Percentiles rank a stretch among this genome's conserved stretches.
Conservation (phyloP, 2,888 invertebrate genomes). For the Acleris emargana region DNA sequence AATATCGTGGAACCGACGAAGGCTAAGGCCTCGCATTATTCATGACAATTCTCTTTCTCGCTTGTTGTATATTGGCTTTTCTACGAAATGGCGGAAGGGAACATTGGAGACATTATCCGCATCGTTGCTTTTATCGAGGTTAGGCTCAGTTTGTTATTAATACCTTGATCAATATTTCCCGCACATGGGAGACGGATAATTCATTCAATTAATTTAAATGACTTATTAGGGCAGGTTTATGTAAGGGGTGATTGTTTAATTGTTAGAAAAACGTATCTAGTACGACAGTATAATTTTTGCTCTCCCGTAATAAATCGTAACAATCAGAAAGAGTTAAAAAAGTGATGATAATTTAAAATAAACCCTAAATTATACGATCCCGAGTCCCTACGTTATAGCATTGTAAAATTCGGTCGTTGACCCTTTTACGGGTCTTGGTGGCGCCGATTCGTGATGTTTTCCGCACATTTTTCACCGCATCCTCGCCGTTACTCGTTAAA, state of each 20-base stretch:
- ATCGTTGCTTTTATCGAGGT: conserved; percentile 23
- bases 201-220: neutral
- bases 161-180: conserved; percentile 11
- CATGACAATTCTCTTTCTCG: conserved; percentile 37
- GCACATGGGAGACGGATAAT: neutral
- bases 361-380: neutral
- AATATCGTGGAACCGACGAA: conserved; percentile 42
- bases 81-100: conserved; percentile 39
- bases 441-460: conserved; percentile 35
- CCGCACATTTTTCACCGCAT: conserved; percentile 35
- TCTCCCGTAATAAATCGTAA: too few species aligned
- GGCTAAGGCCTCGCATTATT: conserved; percentile 46
- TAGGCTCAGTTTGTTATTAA: conserved; percentile 21
- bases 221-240: neutral
- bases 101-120: conserved; percentile 22
- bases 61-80: conserved; percentile 38
- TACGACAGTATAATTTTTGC: too few species aligned
- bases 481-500: conserved; percentile 35
- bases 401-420: conserved; percentile 21
- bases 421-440: conserved; percentile 22
- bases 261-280: too few species aligned
- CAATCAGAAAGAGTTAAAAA: too few species aligned
- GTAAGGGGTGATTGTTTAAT: too few species aligned
- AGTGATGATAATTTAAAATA: too few species aligned
- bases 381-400: neutral